Base-by-base conservation (phyloP, 1,140 invertebrate genomes). In the Hyles euphorbiae region DNA sequence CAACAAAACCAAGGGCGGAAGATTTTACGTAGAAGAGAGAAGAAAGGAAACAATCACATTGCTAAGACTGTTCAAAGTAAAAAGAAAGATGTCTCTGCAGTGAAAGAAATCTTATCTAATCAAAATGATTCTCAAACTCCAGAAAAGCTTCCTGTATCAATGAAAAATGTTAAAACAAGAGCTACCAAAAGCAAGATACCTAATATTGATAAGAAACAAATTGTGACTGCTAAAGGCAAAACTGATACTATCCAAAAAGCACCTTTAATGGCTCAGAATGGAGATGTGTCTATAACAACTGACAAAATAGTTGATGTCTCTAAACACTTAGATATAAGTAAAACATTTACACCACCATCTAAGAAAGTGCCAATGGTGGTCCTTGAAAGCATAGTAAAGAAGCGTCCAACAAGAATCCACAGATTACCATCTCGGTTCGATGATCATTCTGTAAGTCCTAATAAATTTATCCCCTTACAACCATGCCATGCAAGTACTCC, bases 401-500 rank as follows among this genome's bases (percentile, higher is more conserved):
- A 61, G 49, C 67, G 80, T 3, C 80, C 81, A 9, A 83, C 74
- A 57, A 77, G 84, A 58, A 69, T 86, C 6, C 72, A 75, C 55
- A 63, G 71, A 22, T 60, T 87, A 45, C 84, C 84, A 61, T 78
- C 72, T 43, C 76, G 76, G 22, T 83, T 81, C 70, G 70, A 83
- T 44, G 72, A 81, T 12, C 67, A 81, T 58, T 78, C 72, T 4
- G 59, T 77, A 33, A 87, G 83, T 51, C 84, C 83, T 22, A 78
- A 63, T 58, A 87, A 83, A 36, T 77, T 68, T 70, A 56, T 78
- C 56, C 70, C 74, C 32, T 62, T 82, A 9, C 67, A 73, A 50
- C 83, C 81, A 59, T 65, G 69, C 44, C 67, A 79, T 68, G 74
- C 84, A 3, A 85, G 84, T 69, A 87, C 84, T 45, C 84, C 84